Conservation (phyloP, 1,140 invertebrate species). For the Dryas iulia region DNA sequence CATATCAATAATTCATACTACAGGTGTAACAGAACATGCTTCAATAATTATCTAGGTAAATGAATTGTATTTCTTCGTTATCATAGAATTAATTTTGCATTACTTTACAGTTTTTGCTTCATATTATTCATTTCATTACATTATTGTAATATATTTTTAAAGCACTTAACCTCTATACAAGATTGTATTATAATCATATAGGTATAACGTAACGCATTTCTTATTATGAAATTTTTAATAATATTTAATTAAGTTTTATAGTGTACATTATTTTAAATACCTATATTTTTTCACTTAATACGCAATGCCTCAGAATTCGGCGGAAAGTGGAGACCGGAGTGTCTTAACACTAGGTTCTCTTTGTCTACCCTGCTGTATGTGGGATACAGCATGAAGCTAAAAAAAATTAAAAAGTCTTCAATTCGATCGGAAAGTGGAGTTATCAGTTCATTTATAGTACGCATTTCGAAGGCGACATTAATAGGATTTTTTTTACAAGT, state of each 20-base stretch:
- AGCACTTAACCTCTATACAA: neutral
- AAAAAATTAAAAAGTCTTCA: too few species aligned
- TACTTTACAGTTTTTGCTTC: constrained; percentile 20
- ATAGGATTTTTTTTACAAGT: too few species aligned
- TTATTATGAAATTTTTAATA: neutral
- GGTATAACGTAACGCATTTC: neutral
- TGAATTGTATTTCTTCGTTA: constrained; percentile 19
- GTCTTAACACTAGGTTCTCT: too few species aligned
- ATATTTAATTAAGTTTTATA: neutral
- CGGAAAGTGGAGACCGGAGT: too few species aligned
- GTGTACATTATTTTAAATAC: neutral
- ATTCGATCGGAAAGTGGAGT: too few species aligned
- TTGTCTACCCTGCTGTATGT: too few species aligned
- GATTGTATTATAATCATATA: neutral
- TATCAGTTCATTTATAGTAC: too few species aligned
- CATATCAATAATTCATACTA: neutral
- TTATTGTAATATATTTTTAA: neutral
- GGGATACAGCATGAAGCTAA: too few species aligned
- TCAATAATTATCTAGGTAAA: constrained; percentile 27
- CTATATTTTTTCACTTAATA: neutral
- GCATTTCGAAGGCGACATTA: too few species aligned
- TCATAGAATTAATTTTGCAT: constrained; percentile 22
- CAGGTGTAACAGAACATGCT: constrained; percentile 22
- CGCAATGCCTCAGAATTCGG: too few species aligned
- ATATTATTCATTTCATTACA: neutral